Percentiles rank a stretch among this genome's conserved stretches.
Conservation (phyloP, 2,113 vertebrate species). For the Podocnemis expansa region DNA sequence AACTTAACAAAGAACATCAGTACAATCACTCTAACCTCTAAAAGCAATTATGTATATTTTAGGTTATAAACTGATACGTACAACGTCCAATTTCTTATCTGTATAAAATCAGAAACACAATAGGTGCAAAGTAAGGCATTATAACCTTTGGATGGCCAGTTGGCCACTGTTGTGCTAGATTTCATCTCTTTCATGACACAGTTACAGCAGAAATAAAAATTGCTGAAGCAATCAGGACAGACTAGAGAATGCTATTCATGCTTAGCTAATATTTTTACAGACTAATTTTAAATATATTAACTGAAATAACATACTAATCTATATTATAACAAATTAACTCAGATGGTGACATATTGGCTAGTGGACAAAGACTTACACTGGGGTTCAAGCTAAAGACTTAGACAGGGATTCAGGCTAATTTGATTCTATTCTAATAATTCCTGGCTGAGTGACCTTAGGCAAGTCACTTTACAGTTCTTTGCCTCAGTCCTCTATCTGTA, state of each 20-base stretch:
- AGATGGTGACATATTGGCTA: constrained; percentile 7
- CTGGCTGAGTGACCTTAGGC: not conserved
- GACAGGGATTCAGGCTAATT: not conserved
- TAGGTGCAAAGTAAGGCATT: not conserved
- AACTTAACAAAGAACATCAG: not conserved
- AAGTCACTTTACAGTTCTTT: not conserved
- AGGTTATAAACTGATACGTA: not conserved
- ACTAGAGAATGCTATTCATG: not conserved
- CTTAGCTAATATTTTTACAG: not conserved
- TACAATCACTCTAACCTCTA: not conserved
- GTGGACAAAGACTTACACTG: not conserved
- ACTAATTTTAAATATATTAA: not conserved
- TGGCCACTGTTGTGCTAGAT: not conserved
- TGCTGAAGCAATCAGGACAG: not conserved
- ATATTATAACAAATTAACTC: not conserved
- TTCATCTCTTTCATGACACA: not conserved
- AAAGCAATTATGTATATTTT: constrained; percentile 1
- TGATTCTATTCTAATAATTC: not conserved
- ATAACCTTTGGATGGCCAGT: not conserved
- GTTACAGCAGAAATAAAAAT: not conserved
- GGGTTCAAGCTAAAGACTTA: not conserved
- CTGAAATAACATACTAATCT: not conserved
- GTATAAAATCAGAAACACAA: constrained; percentile 19
- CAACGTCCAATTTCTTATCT: constrained; percentile 26
- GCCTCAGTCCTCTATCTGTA: not conserved